phyloP scores from a whole-genome alignment of 2,113 vertebrate genomes.

The Isurus oxyrinchus region DNA sequence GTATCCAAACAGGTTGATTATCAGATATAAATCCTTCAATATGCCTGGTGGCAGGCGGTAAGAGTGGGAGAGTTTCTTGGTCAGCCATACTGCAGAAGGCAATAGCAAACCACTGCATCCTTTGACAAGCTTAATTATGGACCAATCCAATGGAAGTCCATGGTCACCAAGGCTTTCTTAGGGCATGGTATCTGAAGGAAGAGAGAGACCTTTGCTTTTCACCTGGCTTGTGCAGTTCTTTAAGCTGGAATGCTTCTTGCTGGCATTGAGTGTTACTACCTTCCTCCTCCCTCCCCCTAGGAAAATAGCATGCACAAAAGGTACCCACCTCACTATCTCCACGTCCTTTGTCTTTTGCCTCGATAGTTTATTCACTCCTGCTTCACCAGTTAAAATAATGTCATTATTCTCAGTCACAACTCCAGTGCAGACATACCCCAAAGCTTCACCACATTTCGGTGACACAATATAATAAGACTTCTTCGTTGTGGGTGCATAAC shows the following conservation, averaged over 20 bases:
- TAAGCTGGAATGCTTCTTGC: not conserved
- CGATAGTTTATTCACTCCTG: slow-evolving; percentile 67
- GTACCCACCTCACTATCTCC: slow-evolving; percentile 83
- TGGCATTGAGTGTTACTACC: not conserved
- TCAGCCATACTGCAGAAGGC: too few relatives aligned
- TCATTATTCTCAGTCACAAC: slow-evolving; percentile 82
- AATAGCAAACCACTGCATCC: too few relatives aligned
- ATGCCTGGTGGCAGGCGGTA: too few relatives aligned
- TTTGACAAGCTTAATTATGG: too few relatives aligned
- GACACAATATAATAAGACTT: slow-evolving; percentile 88
- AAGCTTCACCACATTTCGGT: slow-evolving; percentile 78
- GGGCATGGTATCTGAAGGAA: too few relatives aligned
- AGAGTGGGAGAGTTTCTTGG: too few relatives aligned
- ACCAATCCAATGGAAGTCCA: too few relatives aligned
- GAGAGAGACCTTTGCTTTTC: not conserved
- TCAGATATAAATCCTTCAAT: too few relatives aligned
- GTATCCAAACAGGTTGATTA: too few relatives aligned
- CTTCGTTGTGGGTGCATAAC: slow-evolving; percentile 68
- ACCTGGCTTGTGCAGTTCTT: not conserved
- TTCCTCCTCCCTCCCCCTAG: not conserved
- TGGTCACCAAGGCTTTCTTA: too few relatives aligned
- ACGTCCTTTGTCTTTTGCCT: slow-evolving; percentile 74
- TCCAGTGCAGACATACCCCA: slow-evolving; percentile 77
- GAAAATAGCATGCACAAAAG: not conserved
- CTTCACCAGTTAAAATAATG: slow-evolving; percentile 84